Conservation (phyloP, 2,797 vertebrate species). For the Trichosurus vulpecula region DNA sequence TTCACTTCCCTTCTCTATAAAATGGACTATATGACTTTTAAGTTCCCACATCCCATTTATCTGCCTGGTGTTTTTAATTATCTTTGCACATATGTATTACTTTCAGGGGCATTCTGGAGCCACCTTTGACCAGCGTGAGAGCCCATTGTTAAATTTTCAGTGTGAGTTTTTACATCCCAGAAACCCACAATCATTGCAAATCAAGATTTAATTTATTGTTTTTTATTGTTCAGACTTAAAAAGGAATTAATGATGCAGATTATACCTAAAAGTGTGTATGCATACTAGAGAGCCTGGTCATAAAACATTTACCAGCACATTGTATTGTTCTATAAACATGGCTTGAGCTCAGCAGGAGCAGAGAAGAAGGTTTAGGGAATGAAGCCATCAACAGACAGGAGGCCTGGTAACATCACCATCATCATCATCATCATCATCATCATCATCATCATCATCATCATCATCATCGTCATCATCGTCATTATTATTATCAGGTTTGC, state of each 20-base stretch:
- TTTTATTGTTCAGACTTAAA: neutral
- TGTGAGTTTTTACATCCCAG: neutral
- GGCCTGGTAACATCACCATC: neutral
- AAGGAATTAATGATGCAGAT: neutral
- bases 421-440: too few species aligned
- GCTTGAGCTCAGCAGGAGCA: neutral
- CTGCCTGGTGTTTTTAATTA: neutral
- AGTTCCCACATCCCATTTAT: neutral
- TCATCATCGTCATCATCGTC: too few species aligned
- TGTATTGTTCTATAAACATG: neutral
- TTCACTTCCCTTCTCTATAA: neutral
- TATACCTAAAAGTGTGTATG: neutral
- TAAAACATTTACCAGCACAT: neutral
- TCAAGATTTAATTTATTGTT: neutral
- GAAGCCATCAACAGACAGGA: neutral
- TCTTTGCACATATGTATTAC: neutral
- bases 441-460: too few species aligned
- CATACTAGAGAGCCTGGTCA: neutral
- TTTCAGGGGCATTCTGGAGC: neutral
- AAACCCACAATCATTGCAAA: neutral
- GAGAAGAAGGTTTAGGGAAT: neutral
- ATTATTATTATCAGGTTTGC: neutral
- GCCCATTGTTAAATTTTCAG: neutral
- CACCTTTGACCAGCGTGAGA: neutral
- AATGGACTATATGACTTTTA: neutral